phyloP scores from a whole-genome alignment of 2,888 invertebrate genomes.

The Lithosia quadra region DNA sequence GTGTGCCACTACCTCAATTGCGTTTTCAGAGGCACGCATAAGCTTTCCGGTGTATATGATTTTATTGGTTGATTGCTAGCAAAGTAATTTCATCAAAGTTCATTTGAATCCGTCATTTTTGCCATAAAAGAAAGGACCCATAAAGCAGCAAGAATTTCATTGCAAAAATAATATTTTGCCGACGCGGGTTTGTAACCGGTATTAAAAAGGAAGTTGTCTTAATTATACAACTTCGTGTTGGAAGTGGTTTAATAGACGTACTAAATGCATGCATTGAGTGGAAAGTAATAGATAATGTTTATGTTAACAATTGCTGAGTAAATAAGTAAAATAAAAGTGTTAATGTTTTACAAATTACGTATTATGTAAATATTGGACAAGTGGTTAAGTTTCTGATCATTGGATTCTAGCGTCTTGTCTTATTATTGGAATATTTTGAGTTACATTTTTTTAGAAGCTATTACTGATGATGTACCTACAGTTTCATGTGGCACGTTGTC shows the following conservation, averaged over 20 bases:
- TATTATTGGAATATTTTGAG: neutral
- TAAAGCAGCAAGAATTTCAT: neutral
- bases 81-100: too few species aligned
- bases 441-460: neutral
- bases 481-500: neutral
- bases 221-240: slow-evolving; percentile 8
- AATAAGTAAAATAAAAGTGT: neutral
- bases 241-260: neutral
- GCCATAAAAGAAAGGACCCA: neutral
- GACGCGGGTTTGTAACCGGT: neutral
- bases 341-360: neutral
- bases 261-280: slow-evolving; percentile 5
- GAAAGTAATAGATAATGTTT: slow-evolving; percentile 10
- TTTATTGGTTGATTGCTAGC: too few species aligned
- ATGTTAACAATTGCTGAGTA: slow-evolving; percentile 2
- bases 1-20: too few species aligned
- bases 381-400: neutral
- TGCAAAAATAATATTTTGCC: neutral
- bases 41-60: too few species aligned
- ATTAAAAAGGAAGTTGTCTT: slow-evolving; percentile 8
- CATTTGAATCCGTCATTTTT: too few species aligned
- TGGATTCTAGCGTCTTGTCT: neutral
- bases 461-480: neutral
- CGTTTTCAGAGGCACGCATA: too few species aligned
- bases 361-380: neutral